Conservation (phyloP, 2,888 invertebrate species). For the Chrysolina oricalcia region DNA sequence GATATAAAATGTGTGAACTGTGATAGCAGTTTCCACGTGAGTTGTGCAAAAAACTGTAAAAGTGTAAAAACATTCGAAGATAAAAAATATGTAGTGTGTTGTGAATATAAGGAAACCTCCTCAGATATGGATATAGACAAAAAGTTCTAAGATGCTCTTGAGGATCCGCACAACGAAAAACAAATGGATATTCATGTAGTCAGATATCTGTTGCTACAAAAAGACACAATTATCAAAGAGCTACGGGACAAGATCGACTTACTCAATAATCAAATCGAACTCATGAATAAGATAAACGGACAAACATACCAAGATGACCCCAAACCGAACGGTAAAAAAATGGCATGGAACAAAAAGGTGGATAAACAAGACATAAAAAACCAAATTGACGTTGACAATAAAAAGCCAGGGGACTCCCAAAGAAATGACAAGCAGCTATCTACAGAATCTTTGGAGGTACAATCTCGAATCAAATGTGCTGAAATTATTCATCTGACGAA, state of each 20-base stretch:
- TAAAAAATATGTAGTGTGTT: conserved; percentile 20
- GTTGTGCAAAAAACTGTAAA: no score
- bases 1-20: no score
- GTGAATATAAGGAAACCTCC: neutral
- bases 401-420: no score
- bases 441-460: no score
- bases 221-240: conserved; percentile 20
- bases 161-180: conserved; percentile 3
- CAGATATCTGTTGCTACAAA: neutral
- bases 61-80: no score
- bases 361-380: neutral
- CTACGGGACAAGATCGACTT: conserved; percentile 8
- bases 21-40: no score
- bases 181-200: conserved; percentile 1
- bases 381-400: no score
- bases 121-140: conserved; percentile 6
- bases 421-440: no score
- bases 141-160: conserved; percentile 9
- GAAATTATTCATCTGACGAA: no score
- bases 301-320: neutral
- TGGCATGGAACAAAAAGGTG: conserved; percentile 7
- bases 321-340: neutral
- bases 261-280: conserved; percentile 8
- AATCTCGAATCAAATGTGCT: no score
- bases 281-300: neutral